Evolutionary conservation across 2,113 vertebrate species (phyloP).

Genomic region (Bungarus multicinctus): DNA sequence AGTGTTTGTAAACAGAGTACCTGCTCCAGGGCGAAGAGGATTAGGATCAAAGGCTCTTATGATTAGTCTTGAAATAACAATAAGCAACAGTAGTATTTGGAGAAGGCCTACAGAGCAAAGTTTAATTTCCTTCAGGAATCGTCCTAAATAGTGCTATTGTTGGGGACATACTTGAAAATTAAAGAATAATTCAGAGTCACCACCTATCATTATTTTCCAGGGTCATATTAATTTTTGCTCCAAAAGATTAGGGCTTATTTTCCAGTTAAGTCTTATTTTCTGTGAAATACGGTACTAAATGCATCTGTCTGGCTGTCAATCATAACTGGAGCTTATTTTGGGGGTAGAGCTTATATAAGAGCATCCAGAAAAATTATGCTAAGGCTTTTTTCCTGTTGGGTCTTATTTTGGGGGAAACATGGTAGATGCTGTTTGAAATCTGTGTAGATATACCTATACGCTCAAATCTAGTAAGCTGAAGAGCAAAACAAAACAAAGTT

Average conservation of each 20-base stretch:
- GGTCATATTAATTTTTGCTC: too few species aligned
- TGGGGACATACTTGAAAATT: background rate
- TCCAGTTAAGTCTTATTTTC: too few species aligned
- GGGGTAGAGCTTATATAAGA: too few species aligned
- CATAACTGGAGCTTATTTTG: too few species aligned
- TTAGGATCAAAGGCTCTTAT: background rate
- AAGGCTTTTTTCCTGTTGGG: too few species aligned
- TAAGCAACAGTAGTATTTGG: background rate
- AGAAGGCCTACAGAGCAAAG: background rate
- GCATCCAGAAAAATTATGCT: too few species aligned
- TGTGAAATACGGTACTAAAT: too few species aligned
- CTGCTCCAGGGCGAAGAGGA: background rate
- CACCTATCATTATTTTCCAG: too few species aligned
- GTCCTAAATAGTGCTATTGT: background rate
- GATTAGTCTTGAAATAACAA: background rate
- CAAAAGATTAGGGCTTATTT: too few species aligned
- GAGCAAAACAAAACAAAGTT: background rate
- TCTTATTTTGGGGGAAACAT: too few species aligned
- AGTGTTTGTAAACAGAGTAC: background rate
- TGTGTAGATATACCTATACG: background rate
- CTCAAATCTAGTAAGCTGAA: background rate
- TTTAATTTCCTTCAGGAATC: background rate
- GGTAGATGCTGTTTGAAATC: background rate
- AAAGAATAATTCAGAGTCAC: background rate
- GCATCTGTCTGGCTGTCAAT: fast-evolving